A percentile compares a stretch with the other conserved stretches of the same genome.
phyloP scores from a whole-genome alignment of 2,888 invertebrate genomes.

The Stenodera caucasica region DNA sequence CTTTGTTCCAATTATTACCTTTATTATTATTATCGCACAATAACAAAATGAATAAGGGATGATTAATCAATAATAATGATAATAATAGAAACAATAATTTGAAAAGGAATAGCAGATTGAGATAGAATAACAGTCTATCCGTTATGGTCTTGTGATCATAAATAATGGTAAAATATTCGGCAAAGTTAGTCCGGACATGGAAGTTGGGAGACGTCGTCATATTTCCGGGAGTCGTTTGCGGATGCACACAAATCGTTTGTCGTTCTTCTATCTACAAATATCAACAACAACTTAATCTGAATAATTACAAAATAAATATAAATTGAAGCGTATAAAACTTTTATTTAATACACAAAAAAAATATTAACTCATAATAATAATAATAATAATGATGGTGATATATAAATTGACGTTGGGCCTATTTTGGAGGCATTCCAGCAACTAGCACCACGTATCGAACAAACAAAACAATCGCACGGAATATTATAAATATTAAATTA shows the following conservation, averaged over 20 bases:
- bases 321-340: neutral
- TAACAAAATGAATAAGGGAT: no score
- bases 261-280: slow-evolving; percentile 6
- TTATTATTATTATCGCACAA: neutral
- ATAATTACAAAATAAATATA: neutral
- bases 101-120: neutral
- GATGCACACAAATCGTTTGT: slow-evolving; percentile 33
- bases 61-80: neutral
- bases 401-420: no score
- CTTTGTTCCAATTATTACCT: neutral
- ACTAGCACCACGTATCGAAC: slow-evolving; percentile 42
- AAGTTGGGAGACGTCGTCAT: slow-evolving; percentile 43
- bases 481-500: slow-evolving; percentile 39
- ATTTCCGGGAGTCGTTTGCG: slow-evolving; percentile 43
- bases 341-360: no score
- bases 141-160: slow-evolving; percentile 41
- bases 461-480: slow-evolving; percentile 38
- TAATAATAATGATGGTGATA: no score
- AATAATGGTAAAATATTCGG: slow-evolving; percentile 47
- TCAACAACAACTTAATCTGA: neutral
- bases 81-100: neutral
- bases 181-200: slow-evolving; percentile 45
- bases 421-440: slow-evolving; percentile 24
- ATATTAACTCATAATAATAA: no score
- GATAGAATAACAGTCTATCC: slow-evolving; percentile 25